Evolutionary conservation across 2,113 vertebrate genomes (phyloP).

Genomic region (Erinaceus europaeus): DNA sequence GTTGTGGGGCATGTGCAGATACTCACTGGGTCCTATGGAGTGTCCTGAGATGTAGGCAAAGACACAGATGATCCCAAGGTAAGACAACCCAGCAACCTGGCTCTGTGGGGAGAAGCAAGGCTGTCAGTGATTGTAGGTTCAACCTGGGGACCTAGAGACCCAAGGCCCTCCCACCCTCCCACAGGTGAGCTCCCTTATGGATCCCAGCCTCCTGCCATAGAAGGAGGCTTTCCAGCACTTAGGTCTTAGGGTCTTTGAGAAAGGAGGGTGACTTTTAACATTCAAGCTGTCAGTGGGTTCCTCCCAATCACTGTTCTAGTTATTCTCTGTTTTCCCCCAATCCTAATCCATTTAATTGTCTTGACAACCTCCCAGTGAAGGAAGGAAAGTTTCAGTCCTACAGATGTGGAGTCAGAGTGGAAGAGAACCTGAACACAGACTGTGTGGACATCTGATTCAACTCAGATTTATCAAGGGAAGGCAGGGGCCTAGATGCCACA

Average conservation of each 20-base stretch:
- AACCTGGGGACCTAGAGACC: background rate
- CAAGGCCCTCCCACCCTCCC: fast-evolving
- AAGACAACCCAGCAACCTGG: conserved; percentile 85
- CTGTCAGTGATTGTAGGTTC: background rate
- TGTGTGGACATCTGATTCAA: background rate
- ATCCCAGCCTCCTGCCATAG: background rate
- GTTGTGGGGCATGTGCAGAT: fast-evolving
- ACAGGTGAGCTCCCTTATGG: fast-evolving
- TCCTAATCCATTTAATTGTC: no score
- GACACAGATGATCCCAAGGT: conserved; percentile 87
- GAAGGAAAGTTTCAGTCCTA: fast-evolving
- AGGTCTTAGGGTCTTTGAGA: background rate
- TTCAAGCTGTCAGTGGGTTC: background rate
- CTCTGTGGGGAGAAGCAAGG: conserved; percentile 38
- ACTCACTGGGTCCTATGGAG: conserved; percentile 91
- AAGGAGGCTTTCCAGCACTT: no score
- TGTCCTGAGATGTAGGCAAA: conserved; percentile 90
- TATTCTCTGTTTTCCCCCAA: no score
- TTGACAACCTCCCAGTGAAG: fast-evolving
- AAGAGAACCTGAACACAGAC: background rate
- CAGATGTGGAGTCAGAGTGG: fast-evolving
- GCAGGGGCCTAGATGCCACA: background rate
- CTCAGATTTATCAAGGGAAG: no score
- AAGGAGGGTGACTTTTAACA: fast-evolving
- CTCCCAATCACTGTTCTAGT: no score